phyloP scores from a whole-genome alignment of 2,888 invertebrate genomes.

The Gonocerus acuteangulatus region DNA sequence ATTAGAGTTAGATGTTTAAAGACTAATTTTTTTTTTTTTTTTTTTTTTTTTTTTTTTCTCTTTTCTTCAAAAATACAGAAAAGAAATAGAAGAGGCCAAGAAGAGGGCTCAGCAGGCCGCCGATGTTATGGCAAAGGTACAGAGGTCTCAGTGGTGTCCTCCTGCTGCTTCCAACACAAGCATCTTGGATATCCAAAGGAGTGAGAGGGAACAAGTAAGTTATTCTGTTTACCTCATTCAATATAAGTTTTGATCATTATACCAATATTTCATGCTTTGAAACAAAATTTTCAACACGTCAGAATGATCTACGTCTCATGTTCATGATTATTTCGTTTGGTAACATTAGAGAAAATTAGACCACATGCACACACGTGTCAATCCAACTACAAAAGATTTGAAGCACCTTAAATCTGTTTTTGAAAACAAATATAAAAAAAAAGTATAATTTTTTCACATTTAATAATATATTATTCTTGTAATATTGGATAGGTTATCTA shows the following conservation, averaged over 20 bases:
- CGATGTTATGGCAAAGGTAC: conserved; percentile 41
- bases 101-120: conserved; percentile 38
- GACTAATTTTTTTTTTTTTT: background rate
- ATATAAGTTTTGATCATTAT: background rate
- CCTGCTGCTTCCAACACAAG: conserved; percentile 45
- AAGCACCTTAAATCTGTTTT: too few species aligned
- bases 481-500: too few species aligned
- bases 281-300: too few species aligned
- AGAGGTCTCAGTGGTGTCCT: conserved; percentile 37
- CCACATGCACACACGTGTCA: too few species aligned
- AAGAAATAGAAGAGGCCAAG: conserved; percentile 41
- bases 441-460: too few species aligned
- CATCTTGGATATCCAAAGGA: conserved; percentile 51
- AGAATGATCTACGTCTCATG: too few species aligned
- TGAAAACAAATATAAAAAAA: too few species aligned
- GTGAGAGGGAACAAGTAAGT: conserved; percentile 49
- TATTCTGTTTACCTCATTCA: background rate
- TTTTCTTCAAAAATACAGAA: too few species aligned
- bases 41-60: background rate
- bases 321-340: conserved; percentile 6
- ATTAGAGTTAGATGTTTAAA: background rate
- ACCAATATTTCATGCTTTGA: background rate
- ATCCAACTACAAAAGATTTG: too few species aligned
- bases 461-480: too few species aligned
- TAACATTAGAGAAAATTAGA: too few species aligned